Evolutionary conservation across 2,113 vertebrate genomes (phyloP).

Genomic region (Oreocharis arfaki): DNA sequence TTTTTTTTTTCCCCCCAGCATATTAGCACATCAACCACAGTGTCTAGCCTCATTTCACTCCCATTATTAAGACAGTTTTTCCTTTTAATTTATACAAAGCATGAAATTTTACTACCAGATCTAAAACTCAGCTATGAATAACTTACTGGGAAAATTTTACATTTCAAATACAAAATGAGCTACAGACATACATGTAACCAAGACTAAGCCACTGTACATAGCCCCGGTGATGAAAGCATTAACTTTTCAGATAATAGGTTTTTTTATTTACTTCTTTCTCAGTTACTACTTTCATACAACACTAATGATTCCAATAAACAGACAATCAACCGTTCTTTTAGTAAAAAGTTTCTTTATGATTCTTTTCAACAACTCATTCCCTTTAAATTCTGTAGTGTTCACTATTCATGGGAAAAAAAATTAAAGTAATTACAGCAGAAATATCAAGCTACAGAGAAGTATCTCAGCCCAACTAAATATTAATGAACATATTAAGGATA

Average conservation of each 20-base stretch:
- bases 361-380: background rate
- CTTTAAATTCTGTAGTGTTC: background rate
- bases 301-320: background rate
- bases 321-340: background rate
- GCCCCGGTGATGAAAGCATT: background rate
- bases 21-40: background rate
- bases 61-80: background rate
- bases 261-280: background rate
- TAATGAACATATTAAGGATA: background rate
- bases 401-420: background rate
- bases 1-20: background rate
- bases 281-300: background rate
- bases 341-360: background rate
- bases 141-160: background rate
- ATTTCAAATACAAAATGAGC: background rate
- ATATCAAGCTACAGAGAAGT: background rate
- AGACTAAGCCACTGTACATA: background rate
- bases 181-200: background rate
- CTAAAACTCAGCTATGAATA: background rate
- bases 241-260: background rate
- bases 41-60: background rate
- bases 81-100: background rate
- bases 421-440: background rate
- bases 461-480: background rate
- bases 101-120: background rate